Base-by-base conservation (phyloP, 2,797 vertebrate species). In the Lagodon rhomboides region DNA sequence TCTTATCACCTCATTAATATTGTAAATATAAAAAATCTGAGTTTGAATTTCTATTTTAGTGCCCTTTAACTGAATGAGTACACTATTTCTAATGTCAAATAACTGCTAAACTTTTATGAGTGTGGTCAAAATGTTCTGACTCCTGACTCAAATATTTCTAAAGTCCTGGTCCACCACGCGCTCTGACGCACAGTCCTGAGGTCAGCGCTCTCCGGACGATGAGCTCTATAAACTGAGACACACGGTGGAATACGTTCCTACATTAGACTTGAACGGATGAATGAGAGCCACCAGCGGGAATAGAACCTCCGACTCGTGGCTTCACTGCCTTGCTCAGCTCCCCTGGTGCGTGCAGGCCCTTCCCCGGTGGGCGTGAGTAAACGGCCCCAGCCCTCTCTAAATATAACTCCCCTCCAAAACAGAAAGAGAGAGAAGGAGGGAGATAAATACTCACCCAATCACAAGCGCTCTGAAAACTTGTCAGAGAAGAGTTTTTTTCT, bases 291-390 rank as follows among this genome's bases (percentile, higher is more conserved):
- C 15, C 58, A 15, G 13, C 30, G 60, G 69, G 53, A 80, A 46
- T 20, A 23, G 58, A 74, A 68, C 41, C 27, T 43, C 20, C 30
- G 20, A 20, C 44, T 38, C 54, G 8, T 20, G 41, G 53, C 68
- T 27, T 59, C 18, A 13, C 61, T 68, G 68, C 66, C 65, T 72
- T 71, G 64, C 76, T 68, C 23, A 77, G 76, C 75, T 76, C 46
- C 73, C 1, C 38, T 56, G 66, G 69, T 43, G 77, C 66, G 27
- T 65, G 54, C 73, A 77, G 89, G 85, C 87, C 90, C 88, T 87
- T 88, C 87, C 92, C 86, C 34, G 79, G 83, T 93, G 92, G 92
- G 92, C 91, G 93, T 94, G 91, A 70, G 85, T 85, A 89, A 79
- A 87, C 30, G 78, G 80, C 85, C 86, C 81, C 90, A 92, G 81